Evolutionary conservation across 1,140 invertebrate genomes (phyloP), one percentile per base, ranked within the genome.

Genomic region (Hypothenemus hampei): DNA sequence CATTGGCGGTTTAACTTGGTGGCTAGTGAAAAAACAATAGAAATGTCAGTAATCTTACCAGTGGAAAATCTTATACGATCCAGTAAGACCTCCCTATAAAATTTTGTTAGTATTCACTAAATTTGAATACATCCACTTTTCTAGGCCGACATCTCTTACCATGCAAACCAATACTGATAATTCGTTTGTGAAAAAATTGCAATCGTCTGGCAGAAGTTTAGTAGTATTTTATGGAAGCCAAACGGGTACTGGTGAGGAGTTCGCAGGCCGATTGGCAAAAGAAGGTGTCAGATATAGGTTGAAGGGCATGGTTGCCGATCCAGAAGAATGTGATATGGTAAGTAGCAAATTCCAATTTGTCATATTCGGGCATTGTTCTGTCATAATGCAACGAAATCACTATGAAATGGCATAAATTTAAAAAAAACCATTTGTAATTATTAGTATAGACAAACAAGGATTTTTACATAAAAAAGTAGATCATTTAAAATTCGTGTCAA

Each of bases 161-260:
- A 73, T 82, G 0, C 64, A 72, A 29, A 68, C 69, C 50, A 76
- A 81, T 0, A 78, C 82, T 21, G 90, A 93, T 65, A 91, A 85
- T 69, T 93, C 90, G 15, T 94, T 94, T 64, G 89, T 94, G 41
- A 87, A 88, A 64, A 94, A 95, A 72, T 74, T 95, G 48, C 87
- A 92, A 70, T 73, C 83, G 0, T 92, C 90, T 0, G 91, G 90
- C 20, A 81, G 93, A 60, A 97, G 91, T 77, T 80, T 99, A 40
- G 89, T 99, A 0, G 95, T 98, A 1, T 98, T 99, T 72, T 99
- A 98, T 77, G 97, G 97, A 8, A 98, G 96, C 50, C 97, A 99
- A 76, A 99, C 97, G 0, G 97, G 97, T 56, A 99, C 97, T 4
- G 97, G 85, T 1, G 97, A 99, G 76, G 97, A 99, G 76, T 98